Evolutionary conservation across 1,140 invertebrate species (phyloP).

Genomic region (Trachymyrmex septentrionalis): DNA sequence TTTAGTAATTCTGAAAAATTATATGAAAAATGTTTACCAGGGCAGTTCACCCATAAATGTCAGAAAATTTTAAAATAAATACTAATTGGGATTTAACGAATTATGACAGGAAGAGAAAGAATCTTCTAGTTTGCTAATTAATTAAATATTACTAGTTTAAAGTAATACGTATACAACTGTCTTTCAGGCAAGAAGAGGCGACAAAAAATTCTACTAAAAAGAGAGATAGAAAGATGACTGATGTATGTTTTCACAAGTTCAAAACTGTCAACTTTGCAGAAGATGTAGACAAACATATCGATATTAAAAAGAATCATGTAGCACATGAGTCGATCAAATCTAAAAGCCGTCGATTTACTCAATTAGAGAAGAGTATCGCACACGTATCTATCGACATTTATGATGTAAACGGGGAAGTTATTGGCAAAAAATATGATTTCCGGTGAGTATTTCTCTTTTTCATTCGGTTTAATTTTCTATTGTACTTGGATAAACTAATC

Average conservation of each 20-base stretch:
- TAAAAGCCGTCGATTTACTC: slow-evolving; percentile 80
- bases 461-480: background rate
- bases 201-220: slow-evolving; percentile 60
- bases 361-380: slow-evolving; percentile 77
- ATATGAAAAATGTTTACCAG: too few relatives aligned
- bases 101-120: background rate
- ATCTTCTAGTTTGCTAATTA: background rate
- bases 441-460: slow-evolving; percentile 69
- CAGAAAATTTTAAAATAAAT: background rate
- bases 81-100: background rate
- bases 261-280: slow-evolving; percentile 73
- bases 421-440: slow-evolving; percentile 84
- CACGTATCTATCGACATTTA: slow-evolving; percentile 73
- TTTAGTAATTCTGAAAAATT: too few relatives aligned
- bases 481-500: background rate
- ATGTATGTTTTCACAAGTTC: slow-evolving; percentile 79
- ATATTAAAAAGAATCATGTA: slow-evolving; percentile 75
- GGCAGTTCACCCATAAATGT: too few relatives aligned
- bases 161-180: background rate
- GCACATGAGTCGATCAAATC: slow-evolving; percentile 77
- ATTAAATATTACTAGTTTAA: background rate
- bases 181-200: slow-evolving; percentile 38
- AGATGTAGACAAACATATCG: slow-evolving; percentile 78
- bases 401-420: slow-evolving; percentile 79
- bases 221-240: background rate